Percentiles rank a stretch among this genome's conserved stretches.
Conservation (phyloP, 2,113 vertebrate species). For the Conger conger region DNA sequence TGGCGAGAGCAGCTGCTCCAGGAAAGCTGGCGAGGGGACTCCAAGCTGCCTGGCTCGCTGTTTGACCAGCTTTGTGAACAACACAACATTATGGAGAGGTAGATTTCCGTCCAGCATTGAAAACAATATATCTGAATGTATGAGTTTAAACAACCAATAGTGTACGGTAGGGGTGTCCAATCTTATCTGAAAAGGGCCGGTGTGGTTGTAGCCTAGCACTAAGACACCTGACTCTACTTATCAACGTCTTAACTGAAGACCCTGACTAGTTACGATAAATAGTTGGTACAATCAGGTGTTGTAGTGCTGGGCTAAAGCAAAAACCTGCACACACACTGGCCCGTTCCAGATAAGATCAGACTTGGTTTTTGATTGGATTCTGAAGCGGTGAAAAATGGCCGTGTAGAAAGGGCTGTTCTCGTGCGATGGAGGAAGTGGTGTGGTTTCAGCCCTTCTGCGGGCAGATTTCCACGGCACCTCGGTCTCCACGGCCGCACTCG, state of each 20-base stretch:
- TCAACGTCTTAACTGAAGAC: too few relatives aligned
- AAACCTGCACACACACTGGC: too few relatives aligned
- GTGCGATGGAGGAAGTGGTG: not conserved
- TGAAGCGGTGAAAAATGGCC: not conserved
- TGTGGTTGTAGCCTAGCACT: too few relatives aligned
- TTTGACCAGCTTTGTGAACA: not conserved
- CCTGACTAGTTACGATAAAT: too few relatives aligned
- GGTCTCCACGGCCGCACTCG: not conserved
- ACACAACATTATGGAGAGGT: not conserved
- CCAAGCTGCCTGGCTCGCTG: not conserved
- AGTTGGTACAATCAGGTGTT: too few relatives aligned
- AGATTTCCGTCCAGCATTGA: not conserved
- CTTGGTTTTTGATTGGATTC: too few relatives aligned
- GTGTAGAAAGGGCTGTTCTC: not conserved
- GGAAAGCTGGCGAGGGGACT: slow-evolving; percentile 8
- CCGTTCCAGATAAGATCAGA: too few relatives aligned
- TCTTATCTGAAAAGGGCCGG: too few relatives aligned
- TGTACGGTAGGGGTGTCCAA: too few relatives aligned
- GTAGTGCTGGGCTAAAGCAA: too few relatives aligned
- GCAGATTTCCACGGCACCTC: not conserved
- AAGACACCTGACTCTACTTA: too few relatives aligned
- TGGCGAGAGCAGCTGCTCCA: slow-evolving; percentile 6
- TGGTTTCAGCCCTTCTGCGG: not conserved
- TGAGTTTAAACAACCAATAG: not conserved
- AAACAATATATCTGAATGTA: not conserved